A percentile compares a stretch with the other conserved stretches of the same genome.
These are phyloP conservation scores for Macrostomum lignano DNA, from an alignment of 1,140 invertebrate species.

Conservation along the genomic window DNA sequence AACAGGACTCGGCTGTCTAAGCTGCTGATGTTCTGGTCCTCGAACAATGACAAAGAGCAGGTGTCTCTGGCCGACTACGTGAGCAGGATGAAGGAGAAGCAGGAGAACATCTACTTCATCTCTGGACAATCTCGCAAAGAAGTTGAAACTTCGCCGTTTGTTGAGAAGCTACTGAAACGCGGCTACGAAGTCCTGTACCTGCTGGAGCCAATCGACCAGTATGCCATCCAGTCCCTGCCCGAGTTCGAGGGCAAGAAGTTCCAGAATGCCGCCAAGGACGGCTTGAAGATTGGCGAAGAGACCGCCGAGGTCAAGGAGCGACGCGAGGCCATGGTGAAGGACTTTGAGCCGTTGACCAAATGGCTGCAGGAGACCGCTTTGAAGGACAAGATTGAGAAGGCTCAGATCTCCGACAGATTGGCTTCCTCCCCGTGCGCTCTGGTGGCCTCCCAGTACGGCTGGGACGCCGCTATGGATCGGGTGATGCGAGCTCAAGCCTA, in stretches of 20 bases:
- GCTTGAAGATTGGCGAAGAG: conserved; percentile 49
- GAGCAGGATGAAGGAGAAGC: conserved; percentile 78
- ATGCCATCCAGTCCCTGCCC: conserved; percentile 75
- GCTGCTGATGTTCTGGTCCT: conserved; percentile 62
- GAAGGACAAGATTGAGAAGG: conserved; percentile 40
- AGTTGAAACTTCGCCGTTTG: conserved; percentile 58
- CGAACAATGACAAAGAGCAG: conserved; percentile 36
- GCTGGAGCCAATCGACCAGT: conserved; percentile 88
- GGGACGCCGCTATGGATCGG: conserved; percentile 97
- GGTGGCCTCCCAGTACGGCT: conserved; percentile 72
- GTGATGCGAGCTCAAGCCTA: conserved; percentile 80
- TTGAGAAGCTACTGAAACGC: conserved; percentile 63
- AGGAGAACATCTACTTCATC: conserved; percentile 81
- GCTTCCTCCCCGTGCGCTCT: conserved; percentile 73
- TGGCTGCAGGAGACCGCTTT: conserved; percentile 27
- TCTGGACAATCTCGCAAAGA: conserved; percentile 61
- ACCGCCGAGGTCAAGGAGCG: conserved; percentile 29
- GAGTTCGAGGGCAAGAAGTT: conserved; percentile 98
- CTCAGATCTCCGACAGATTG: conserved; percentile 56
- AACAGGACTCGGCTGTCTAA: conserved; percentile 82
- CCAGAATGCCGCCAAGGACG: conserved; percentile 97
- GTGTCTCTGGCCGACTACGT: conserved; percentile 66
- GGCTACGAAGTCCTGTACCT: conserved; percentile 78
- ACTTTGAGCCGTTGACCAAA: conserved; percentile 1
- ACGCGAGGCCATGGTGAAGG: neutral